Base-by-base conservation (phyloP, 2,113 vertebrate genomes). In the Percopsis transmontana region DNA sequence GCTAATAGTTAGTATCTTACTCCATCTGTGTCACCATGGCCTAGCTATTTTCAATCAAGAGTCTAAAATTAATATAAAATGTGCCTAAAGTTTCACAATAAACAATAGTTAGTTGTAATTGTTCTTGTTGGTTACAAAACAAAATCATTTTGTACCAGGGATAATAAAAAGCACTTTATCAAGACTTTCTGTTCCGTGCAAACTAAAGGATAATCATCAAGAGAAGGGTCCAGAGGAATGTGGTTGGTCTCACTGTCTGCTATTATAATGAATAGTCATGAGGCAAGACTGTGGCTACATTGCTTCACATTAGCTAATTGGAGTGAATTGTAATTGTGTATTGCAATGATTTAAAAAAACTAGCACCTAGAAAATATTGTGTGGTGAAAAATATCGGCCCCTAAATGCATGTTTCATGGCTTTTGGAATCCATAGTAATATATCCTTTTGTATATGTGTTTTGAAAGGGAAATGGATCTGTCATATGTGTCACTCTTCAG, bases 221-320 rank as follows among this genome's bases (percentile, higher is more conserved):
- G n/a, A n/a, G n/a, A n/a, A 24, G 20, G 24, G 52, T 18, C 10
- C 6, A 56, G 53, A 2, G 23, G 5, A 16, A 6, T 19, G 12
- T 13, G 42, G 42, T 45, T 45, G 11, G 11, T 45, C 12, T 14
- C 12, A 16, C 2, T 16, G 11, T 45, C 15, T 12, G 11, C 12
- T 14, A 16, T 45, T 13, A 45, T 16, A 45, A 10, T 13, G 14
- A 2, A 14, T 6, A 5, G 7, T 21, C 55, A 62, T 27, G 56
- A 55, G 41, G 58, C 18, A n/a, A 60, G 58, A 9, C 52, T 47
- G 20, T 4, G 15, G 42, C 42, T 45, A 12, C 15, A 16, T 45
- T 45, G 1, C 38, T 66, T 56, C 11, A 62, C 71, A 70, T 81
- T 71, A 66, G 42, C 62, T 76, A 69, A 81, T 77, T 72, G 21